Percentiles rank a stretch among this genome's conserved stretches.
phyloP scores from a whole-genome alignment of 2,888 invertebrate species.

The Oxystoma pomonae region DNA sequence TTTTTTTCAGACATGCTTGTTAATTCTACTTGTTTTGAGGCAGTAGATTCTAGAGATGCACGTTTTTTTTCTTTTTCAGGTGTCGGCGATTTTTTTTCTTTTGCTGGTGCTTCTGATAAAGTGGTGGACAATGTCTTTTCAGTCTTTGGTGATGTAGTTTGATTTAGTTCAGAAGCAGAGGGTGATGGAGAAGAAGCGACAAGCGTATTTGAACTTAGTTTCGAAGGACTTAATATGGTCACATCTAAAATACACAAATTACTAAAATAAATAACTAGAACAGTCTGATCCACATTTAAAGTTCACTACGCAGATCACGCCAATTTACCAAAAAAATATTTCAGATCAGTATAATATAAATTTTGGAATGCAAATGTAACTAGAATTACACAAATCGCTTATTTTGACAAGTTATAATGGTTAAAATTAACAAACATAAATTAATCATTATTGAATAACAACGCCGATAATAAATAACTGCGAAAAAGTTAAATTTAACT shows the following conservation, averaged over 20 bases:
- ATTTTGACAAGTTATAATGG: too few species aligned
- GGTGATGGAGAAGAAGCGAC: conserved; percentile 55
- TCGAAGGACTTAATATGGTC: conserved; percentile 57
- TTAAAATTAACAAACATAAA: too few species aligned
- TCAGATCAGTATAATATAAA: too few species aligned
- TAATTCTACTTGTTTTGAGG: conserved; percentile 17
- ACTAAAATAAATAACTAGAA: too few species aligned
- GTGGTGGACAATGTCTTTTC: conserved; percentile 23
- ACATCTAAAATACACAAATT: conserved; percentile 45
- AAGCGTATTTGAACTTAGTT: conserved; percentile 68
- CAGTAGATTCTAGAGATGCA: conserved; percentile 20
- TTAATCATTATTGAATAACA: too few species aligned
- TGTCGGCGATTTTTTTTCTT: conserved; percentile 8
- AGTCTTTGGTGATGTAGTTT: not conserved
- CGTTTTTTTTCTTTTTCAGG: conserved; percentile 19
- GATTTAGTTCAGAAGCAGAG: conserved; percentile 22
- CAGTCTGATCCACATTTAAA: too few species aligned
- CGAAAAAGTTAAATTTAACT: too few species aligned
- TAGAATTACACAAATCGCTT: too few species aligned
- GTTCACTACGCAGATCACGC: too few species aligned
- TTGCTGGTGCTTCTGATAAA: not conserved
- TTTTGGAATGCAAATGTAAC: too few species aligned
- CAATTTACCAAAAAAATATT: too few species aligned
- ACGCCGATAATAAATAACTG: too few species aligned
- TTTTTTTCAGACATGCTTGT: conserved; percentile 20